Evolutionary conservation across 1,140 invertebrate genomes (phyloP), one percentile per base, ranked within the genome.

Genomic region (Cotesia typhae): DNA sequence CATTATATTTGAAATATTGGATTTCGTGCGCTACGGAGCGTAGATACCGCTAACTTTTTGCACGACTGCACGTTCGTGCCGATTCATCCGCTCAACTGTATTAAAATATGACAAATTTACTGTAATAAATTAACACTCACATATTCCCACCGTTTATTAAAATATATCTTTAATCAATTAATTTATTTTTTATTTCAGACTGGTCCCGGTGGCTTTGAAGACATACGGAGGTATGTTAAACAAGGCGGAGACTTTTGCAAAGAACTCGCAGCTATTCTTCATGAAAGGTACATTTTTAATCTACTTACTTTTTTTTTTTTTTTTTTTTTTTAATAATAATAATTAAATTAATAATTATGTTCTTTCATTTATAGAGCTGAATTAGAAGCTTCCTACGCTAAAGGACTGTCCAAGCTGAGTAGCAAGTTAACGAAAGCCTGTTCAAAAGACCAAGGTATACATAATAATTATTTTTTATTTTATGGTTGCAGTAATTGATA

Each of bases 161-260:
- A 17, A 35, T 38, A 60, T 37, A 9, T 10, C 14, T 6, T n/a
- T n/a, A 28, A 66, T 70, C 1, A 38, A 52, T 64, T 71, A 38
- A 35, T 52, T 71, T 67, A 67, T 75, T 72, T 68, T 68, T 81
- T 81, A 78, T 89, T 89, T 35, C 88, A 97, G 95, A 95, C 91
- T 75, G 84, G 91, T 76, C 93, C 95, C 85, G 94, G 95, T 85
- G 95, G 95, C 10, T 98, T 98, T 85, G 95, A 97, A 80, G 96
- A 98, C 82, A 88, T 98, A 36, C 90, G 95, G 71, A 91, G 94
- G 75, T 95, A 96, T 82, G 93, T 98, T 73, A 97, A 97, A 84
- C 95, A 96, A 84, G 95, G 96, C 17, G 94, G 94, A 59, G 96
- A 98, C 83, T 96, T 98, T 81, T 96, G 94, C 86, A 97, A 97